Evolutionary conservation across 64 coral and sea anemone genomes (phyloP).

Genomic region (Montipora efflorescens): DNA sequence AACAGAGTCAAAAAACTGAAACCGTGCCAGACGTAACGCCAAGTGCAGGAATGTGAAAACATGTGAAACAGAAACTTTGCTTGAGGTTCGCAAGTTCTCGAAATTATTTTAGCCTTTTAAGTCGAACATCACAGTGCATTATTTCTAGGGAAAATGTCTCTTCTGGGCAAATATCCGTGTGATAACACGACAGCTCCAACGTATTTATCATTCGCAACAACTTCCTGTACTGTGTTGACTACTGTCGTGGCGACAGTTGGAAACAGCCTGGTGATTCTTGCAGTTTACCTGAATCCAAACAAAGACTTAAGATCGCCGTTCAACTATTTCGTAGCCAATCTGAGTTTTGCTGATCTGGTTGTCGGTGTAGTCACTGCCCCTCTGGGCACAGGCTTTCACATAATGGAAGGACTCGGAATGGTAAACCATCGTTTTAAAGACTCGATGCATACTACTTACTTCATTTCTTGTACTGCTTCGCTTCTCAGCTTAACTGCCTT

Average conservation of each 20-base stretch:
- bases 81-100: too few relatives aligned
- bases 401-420: conserved; percentile 39
- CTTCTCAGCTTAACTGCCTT: conserved; percentile 80
- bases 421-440: background rate
- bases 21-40: too few relatives aligned
- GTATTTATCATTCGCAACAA: conserved; percentile 55
- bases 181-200: conserved; percentile 38
- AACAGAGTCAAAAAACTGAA: too few relatives aligned
- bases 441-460: conserved; percentile 71
- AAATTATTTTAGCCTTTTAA: too few relatives aligned
- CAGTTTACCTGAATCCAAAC: conserved; percentile 67
- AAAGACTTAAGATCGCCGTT: conserved; percentile 78
- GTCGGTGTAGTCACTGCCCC: conserved; percentile 77
- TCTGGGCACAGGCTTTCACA: conserved; percentile 36
- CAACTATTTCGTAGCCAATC: conserved; percentile 84
- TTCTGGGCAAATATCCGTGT: background rate
- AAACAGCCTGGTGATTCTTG: conserved; percentile 53
- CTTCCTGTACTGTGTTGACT: conserved; percentile 17
- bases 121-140: too few relatives aligned
- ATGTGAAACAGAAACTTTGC: too few relatives aligned
- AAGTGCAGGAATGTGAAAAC: too few relatives aligned
- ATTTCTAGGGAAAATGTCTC: background rate
- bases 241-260: conserved; percentile 32
- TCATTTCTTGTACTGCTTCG: conserved; percentile 83
- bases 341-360: conserved; percentile 78